Conservation (phyloP, 1,140 invertebrate genomes). For the Heterodera carotae region DNA sequence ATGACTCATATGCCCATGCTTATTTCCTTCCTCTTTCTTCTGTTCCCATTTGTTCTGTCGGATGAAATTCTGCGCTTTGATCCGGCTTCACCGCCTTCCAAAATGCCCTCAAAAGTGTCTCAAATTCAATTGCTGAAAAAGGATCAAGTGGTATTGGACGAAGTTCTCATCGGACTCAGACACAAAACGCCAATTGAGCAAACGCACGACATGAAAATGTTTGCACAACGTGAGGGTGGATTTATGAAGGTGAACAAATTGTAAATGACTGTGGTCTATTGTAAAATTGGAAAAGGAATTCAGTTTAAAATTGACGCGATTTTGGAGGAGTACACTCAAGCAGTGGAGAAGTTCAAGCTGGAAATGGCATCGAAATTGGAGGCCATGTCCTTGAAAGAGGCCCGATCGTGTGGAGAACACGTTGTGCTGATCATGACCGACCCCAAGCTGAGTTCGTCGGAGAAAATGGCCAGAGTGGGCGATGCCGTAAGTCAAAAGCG, state of each 20-base stretch:
- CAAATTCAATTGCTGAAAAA: neutral
- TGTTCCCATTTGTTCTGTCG: neutral
- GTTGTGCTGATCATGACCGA: neutral
- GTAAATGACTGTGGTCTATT: too few species aligned
- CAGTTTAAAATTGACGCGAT: neutral
- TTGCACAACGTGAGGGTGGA: neutral
- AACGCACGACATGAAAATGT: neutral
- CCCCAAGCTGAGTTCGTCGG: neutral
- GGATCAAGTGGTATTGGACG: neutral
- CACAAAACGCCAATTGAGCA: neutral
- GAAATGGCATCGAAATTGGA: neutral
- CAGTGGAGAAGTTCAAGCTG: neutral
- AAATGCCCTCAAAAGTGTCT: neutral
- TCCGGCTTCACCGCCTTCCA: neutral
- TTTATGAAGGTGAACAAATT: neutral
- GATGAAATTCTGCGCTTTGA: neutral
- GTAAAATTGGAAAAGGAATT: neutral
- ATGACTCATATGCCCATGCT: too few species aligned
- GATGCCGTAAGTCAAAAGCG: neutral
- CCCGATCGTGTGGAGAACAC: neutral
- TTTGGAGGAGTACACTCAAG: neutral
- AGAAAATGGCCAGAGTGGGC: neutral
- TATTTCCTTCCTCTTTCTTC: neutral
- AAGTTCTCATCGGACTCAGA: neutral
- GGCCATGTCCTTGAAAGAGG: neutral